Evolutionary conservation across 1,140 invertebrate species (phyloP), one percentile per base, ranked within the genome.

Genomic region (Camponotus pennsylvanicus): DNA sequence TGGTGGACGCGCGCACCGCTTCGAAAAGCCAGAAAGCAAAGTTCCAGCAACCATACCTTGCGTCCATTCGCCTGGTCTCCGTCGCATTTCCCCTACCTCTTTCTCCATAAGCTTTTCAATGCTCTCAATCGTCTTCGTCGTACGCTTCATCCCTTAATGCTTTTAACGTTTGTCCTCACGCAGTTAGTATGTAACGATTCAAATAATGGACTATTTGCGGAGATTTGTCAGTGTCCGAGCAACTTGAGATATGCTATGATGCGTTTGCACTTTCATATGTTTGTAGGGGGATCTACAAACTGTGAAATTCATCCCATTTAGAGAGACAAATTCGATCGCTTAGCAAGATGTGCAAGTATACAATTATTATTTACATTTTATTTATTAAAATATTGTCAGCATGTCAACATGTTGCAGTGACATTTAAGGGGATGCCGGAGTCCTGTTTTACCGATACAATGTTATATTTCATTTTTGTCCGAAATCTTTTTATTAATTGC

Each of bases 11-110:
- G 61, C 59, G 59, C 64, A 49, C 57, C 55, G 63, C 71, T 61
- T 66, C 80, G 64, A 64, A 89, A 76, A 90, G 88, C 69, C 79
- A 70, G 88, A 89, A 85, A 90, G 88, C 89, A 87, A 90, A 90
- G 89, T 89, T 90, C 66, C 49, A 71, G 64, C 75, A 69, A 87
- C 59, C 49, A 55, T 49, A 67, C 15, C 40, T 82, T 59, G 88
- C 49, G 32, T 83, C 59, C 7, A 63, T 75, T 73, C 67, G 77
- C 34, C 42, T 37, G 32, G 42, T 49, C 27, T 63, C 77, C 3
- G 32, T 78, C 83, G 64, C 71, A 71, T 70, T 37, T 49, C 70
- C 45, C 11, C 52, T 6, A 15, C 55, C 42, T 45, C 57, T 45
- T 66, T 37, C 42, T 45, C 76, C 32, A 34, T 2, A 0, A 55